Conservation (phyloP, 2,113 vertebrate species). For the Pachyramphus minor region DNA sequence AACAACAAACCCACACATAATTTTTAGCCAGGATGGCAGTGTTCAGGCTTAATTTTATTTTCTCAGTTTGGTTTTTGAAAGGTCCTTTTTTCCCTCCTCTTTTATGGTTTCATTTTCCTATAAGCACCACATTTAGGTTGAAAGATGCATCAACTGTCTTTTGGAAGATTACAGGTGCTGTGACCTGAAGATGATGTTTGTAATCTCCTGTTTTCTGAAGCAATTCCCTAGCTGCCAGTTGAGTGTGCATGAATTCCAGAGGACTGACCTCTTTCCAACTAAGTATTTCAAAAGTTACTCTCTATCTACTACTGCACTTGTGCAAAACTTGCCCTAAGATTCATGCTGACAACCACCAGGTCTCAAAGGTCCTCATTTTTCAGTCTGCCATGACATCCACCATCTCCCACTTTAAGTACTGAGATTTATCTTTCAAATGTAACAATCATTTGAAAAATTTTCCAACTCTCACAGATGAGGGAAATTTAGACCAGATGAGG, state of each 20-base stretch:
- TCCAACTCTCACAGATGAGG: not conserved
- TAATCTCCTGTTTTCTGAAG: not conserved
- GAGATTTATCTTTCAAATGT: not conserved
- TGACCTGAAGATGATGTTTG: not conserved
- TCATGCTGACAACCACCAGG: not conserved
- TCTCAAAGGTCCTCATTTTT: not conserved
- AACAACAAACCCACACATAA: too few relatives aligned
- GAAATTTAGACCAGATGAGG: not conserved
- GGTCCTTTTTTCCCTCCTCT: not conserved
- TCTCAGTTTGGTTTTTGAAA: not conserved
- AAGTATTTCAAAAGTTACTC: not conserved
- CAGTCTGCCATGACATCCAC: not conserved
- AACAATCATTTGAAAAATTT: not conserved
- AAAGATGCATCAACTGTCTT: not conserved
- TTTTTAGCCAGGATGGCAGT: not conserved
- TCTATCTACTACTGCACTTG: not conserved
- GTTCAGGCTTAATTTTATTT: not conserved
- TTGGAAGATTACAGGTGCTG: not conserved
- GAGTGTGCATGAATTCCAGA: not conserved
- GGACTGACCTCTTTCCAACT: not conserved
- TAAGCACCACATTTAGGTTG: not conserved
- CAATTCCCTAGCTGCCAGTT: not conserved
- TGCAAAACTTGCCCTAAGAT: not conserved
- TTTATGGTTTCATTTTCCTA: not conserved
- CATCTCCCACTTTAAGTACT: not conserved